A percentile compares a stretch with the other conserved stretches of the same genome.
phyloP scores from a whole-genome alignment of 1,140 invertebrate genomes.

The Plodia interpunctella region DNA sequence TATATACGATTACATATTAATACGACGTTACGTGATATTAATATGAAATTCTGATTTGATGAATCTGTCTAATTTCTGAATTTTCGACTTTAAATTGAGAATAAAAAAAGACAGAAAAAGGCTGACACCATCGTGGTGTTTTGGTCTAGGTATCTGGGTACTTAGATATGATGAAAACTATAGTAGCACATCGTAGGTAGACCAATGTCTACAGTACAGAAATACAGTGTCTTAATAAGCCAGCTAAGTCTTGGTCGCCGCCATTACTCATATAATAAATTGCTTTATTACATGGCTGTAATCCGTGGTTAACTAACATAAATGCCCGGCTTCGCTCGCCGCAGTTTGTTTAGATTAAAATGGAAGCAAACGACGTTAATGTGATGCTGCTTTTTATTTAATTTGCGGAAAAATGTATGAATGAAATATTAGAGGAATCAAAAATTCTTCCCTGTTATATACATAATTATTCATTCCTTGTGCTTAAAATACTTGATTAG shows the following conservation, averaged over 20 bases:
- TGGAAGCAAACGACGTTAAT: constrained; percentile 52
- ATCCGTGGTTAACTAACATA: constrained; percentile 73
- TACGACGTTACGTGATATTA: too few species aligned
- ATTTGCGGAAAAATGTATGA: background rate
- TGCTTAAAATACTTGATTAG: too few species aligned
- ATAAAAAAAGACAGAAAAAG: too few species aligned
- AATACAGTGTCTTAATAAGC: background rate
- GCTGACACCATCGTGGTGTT: too few species aligned
- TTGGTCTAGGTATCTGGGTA: too few species aligned
- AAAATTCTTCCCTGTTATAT: background rate
- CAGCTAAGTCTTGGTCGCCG: constrained; percentile 3
- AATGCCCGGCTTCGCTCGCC: constrained; percentile 50
- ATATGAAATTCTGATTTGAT: too few species aligned
- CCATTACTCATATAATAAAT: constrained; percentile 54
- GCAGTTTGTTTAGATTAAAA: constrained; percentile 75
- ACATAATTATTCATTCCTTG: too few species aligned
- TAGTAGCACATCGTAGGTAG: too few species aligned
- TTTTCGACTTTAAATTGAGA: too few species aligned
- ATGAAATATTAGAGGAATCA: background rate
- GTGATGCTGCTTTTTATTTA: constrained; percentile 15
- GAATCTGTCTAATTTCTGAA: too few species aligned
- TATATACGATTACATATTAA: too few species aligned
- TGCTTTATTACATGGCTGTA: constrained; percentile 62
- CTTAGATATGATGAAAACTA: too few species aligned
- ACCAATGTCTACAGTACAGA: background rate